These are phyloP conservation scores for Galeopterus variegatus DNA, from an alignment of 2,113 vertebrate genomes.

Conservation along the genomic window DNA sequence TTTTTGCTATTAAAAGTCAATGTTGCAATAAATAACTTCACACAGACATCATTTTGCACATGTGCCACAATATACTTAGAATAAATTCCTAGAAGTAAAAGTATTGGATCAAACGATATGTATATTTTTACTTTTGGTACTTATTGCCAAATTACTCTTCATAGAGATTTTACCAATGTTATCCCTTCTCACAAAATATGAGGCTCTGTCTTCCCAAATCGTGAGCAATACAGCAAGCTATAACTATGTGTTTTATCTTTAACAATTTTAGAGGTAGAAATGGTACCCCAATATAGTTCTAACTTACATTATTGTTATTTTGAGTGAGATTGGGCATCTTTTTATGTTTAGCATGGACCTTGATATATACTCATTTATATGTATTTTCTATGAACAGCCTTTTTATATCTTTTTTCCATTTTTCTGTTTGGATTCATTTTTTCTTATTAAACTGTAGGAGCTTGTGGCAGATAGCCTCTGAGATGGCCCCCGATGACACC, in stretches of 20 bases:
- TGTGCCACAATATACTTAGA: slow-evolving; percentile 56
- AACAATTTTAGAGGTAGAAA: neutral
- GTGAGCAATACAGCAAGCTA: neutral
- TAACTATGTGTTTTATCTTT: neutral
- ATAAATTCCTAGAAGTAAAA: slow-evolving; percentile 68
- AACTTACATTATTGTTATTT: slow-evolving; percentile 48
- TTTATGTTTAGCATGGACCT: slow-evolving; percentile 23
- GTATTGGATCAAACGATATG: slow-evolving; percentile 48
- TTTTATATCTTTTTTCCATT: neutral
- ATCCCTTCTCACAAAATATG: neutral
- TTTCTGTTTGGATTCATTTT: neutral
- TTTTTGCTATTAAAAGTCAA: slow-evolving; percentile 50
- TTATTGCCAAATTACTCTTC: slow-evolving; percentile 70
- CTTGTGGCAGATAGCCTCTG: neutral
- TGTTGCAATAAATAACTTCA: slow-evolving; percentile 24
- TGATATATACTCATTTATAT: neutral
- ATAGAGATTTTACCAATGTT: slow-evolving; percentile 19
- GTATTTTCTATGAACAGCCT: neutral
- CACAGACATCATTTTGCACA: neutral
- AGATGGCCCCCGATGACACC: neutral
- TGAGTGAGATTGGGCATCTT: neutral
- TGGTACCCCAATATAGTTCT: neutral
- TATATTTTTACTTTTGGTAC: slow-evolving; percentile 55
- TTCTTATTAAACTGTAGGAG: neutral
- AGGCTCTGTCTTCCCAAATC: neutral